Conservation (phyloP, 1,140 invertebrate species). For the Drosophila carrolli region DNA sequence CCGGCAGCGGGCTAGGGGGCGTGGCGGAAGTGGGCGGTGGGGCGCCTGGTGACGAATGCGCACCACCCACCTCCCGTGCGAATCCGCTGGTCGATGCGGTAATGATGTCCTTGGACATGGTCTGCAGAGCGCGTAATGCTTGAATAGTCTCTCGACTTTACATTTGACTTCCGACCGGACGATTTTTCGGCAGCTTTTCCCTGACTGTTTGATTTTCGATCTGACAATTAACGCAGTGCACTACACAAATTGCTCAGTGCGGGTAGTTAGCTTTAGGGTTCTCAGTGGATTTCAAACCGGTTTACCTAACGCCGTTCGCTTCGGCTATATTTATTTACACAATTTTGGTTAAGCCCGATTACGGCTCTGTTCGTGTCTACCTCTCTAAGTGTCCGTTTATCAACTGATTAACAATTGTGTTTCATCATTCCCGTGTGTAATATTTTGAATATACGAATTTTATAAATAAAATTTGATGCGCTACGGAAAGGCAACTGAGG, state of each 20-base stretch:
- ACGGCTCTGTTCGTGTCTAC: neutral
- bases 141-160: neutral
- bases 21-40: neutral
- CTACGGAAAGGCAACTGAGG: conserved; percentile 4
- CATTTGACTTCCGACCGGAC: conserved; percentile 1
- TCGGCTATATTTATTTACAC: neutral
- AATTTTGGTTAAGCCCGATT: conserved; percentile 6
- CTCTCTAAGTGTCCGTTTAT: neutral
- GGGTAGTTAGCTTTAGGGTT: neutral
- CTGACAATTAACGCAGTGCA: conserved; percentile 23
- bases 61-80: conserved; percentile 14
- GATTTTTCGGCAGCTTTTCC: neutral
- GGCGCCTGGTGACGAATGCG: neutral
- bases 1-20: neutral
- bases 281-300: neutral
- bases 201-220: neutral
- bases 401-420: neutral
- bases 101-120: conserved; percentile 14
- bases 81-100: neutral
- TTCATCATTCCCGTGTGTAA: neutral
- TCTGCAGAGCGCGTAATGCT: neutral
- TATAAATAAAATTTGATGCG: conserved; percentile 5
- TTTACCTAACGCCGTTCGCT: neutral
- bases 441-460: neutral
- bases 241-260: conserved; percentile 2